Evolutionary conservation across 2,797 vertebrate genomes (phyloP).

Genomic region (Lycodopsis pacificus): DNA sequence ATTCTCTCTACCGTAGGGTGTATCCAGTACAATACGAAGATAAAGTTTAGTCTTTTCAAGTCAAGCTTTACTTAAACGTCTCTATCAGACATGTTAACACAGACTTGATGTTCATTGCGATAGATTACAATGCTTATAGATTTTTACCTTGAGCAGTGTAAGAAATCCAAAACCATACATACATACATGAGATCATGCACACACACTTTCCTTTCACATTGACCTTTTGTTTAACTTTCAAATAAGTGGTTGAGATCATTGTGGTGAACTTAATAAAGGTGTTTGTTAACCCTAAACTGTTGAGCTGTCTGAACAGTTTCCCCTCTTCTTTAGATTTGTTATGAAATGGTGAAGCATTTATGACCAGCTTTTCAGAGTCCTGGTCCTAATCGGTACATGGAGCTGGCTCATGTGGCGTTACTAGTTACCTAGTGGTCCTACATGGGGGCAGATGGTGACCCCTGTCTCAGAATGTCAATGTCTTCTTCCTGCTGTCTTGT

Average conservation of each 20-base stretch:
- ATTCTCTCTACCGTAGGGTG: too few relatives aligned
- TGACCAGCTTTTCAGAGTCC: not conserved
- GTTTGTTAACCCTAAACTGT: not conserved
- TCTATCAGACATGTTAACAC: too few relatives aligned
- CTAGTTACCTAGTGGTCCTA: not conserved
- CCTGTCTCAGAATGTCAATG: not conserved
- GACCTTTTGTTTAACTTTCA: not conserved
- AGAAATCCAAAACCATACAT: not conserved
- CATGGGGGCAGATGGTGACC: not conserved
- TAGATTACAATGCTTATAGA: too few relatives aligned
- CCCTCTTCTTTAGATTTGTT: not conserved
- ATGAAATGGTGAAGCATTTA: not conserved
- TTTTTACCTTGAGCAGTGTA: too few relatives aligned
- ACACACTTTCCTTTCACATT: too few relatives aligned
- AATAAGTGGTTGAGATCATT: conserved; percentile 14
- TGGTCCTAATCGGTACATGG: not conserved
- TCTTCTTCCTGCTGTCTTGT: not conserved
- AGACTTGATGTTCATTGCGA: too few relatives aligned
- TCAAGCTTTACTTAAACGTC: too few relatives aligned
- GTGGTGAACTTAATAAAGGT: not conserved
- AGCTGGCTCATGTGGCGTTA: not conserved
- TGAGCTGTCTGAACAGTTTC: not conserved
- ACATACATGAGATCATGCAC: not conserved
- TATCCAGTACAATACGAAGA: too few relatives aligned
- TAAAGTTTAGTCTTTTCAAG: too few relatives aligned